phyloP scores from a whole-genome alignment of 2,888 invertebrate species.

The Nineta flava region DNA sequence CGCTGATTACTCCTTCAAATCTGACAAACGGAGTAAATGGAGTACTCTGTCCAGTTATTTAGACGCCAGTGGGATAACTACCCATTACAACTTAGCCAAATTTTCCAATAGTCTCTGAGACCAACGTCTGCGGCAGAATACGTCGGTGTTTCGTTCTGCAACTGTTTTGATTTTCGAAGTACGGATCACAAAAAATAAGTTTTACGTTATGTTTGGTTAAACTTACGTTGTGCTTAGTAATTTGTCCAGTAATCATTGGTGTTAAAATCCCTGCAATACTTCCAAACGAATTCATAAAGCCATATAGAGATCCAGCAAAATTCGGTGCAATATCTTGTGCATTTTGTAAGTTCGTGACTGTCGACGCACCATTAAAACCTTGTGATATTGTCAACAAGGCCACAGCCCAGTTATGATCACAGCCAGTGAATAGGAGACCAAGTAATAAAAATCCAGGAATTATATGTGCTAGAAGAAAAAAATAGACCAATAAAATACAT shows the following conservation, averaged over 20 bases:
- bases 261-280: conserved; percentile 53
- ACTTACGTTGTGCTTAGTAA: conserved; percentile 36
- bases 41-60: no score
- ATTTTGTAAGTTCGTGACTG: conserved; percentile 26
- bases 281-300: conserved; percentile 57
- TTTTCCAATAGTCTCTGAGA: no score
- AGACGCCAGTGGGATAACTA: no score
- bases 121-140: background rate
- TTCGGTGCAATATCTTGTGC: conserved; percentile 58
- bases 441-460: conserved; percentile 33
- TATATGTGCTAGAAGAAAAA: conserved; percentile 23
- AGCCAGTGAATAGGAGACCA: conserved; percentile 40
- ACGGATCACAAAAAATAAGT: background rate
- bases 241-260: conserved; percentile 48
- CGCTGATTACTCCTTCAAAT: no score
- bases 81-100: no score
- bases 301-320: conserved; percentile 55
- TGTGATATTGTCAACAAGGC: conserved; percentile 49
- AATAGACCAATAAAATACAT: background rate
- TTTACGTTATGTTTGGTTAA: conserved; percentile 5
- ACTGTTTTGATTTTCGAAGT: background rate
- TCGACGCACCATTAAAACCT: conserved; percentile 35
- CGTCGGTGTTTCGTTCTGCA: background rate
- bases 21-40: no score
- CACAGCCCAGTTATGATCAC: conserved; percentile 43